phyloP scores from a whole-genome alignment of 2,888 invertebrate species.

The Stratiomys singularior region DNA sequence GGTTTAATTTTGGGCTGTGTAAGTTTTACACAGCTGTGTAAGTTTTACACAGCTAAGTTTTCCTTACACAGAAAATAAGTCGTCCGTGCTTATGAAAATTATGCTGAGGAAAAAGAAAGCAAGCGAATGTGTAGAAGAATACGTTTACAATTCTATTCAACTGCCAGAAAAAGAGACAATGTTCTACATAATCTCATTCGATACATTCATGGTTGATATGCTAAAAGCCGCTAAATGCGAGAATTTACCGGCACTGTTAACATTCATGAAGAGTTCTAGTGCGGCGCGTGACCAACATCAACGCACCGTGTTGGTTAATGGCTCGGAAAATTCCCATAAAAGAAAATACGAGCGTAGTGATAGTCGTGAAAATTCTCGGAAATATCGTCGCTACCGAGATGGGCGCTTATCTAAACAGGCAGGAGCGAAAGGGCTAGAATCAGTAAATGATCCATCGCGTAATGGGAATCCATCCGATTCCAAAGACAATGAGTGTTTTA shows the following conservation, averaged over 20 bases:
- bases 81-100: too few relatives aligned
- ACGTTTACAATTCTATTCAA: not conserved
- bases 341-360: not conserved
- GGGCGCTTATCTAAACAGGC: not conserved
- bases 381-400: not conserved
- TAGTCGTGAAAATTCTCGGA: not conserved
- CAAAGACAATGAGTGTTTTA: not conserved
- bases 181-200: not conserved
- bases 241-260: not conserved
- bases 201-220: not conserved
- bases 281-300: not conserved
- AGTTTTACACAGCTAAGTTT: too few relatives aligned
- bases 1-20: too few relatives aligned
- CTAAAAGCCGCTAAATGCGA: not conserved
- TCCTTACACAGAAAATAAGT: too few relatives aligned
- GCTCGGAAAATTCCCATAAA: not conserved
- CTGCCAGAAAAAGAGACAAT: not conserved
- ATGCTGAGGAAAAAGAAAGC: too few relatives aligned
- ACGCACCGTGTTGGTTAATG: not conserved
- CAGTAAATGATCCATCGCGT: not conserved
- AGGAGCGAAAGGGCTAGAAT: not conserved
- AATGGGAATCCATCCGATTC: not conserved
- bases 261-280: not conserved
- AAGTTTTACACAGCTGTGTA: too few relatives aligned
- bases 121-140: not conserved